Base-by-base conservation (phyloP, 1,140 invertebrate genomes). In the Pseudomyrmex cubaensis region DNA sequence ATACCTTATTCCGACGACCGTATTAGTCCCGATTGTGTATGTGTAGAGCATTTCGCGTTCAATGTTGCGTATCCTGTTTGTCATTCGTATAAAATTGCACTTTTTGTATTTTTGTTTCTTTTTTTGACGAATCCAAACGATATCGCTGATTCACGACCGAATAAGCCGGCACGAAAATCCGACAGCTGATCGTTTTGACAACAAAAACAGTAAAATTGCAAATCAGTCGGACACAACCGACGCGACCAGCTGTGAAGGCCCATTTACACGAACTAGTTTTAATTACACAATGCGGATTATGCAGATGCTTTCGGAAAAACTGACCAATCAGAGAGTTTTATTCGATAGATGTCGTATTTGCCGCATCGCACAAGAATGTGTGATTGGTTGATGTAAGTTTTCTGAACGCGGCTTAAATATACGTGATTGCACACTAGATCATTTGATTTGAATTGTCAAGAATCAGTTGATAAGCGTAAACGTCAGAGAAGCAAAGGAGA, bases 101-200 rank as follows among this genome's bases (percentile, higher is more conserved):
- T 10, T 78, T 1, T 56, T 12, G 12, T 13, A 13, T 9, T 17
- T 66, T 3, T 9, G 8, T 4, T 17, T 44, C 46, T 22, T 56
- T 15, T 35, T 35, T 35, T 7, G 5, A 35, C 5, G 0, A 35
- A 35, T 35, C 5, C 5, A 35, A 35, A 35, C 5, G 35, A 7
- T 35, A 35, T 35, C 35, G 7, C 35, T 5, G 35, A n/a, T 12
- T n/a, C 22, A 13, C 59, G 48, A 17, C 17, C 61, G 48, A 22
- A 25, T 5, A 5, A 7, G 5, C 63, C 63, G 54, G 54, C 48
- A 25, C 20, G 20, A 67, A 12, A 48, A n/a, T 46, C 9, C 46
- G 64, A 78, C 76, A 78, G 76, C 52, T 78, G 63, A 69, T 67
- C 63, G 75, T 78, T 70, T 46, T 69, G 52, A 69, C 67, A 78